Conservation (phyloP, 2,888 invertebrate genomes). For the Drosophila cracens region DNA sequence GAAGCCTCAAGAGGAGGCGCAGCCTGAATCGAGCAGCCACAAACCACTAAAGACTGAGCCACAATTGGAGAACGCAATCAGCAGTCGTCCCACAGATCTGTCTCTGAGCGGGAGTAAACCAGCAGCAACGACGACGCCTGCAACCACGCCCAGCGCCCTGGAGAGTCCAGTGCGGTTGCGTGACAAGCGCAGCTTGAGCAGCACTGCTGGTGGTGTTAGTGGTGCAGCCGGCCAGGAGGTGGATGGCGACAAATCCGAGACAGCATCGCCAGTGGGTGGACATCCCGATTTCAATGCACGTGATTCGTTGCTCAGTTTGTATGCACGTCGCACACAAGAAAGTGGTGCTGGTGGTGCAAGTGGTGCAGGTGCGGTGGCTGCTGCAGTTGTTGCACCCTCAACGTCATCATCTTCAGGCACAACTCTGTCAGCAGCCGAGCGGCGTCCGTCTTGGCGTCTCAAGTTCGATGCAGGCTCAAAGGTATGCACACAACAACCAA, state of each 20-base stretch:
- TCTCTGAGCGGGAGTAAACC: conserved; percentile 45
- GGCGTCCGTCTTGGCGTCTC: conserved; percentile 96
- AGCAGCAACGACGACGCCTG: conserved; percentile 33
- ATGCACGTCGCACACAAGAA: conserved; percentile 69
- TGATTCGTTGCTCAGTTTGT: conserved; percentile 66
- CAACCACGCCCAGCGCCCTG: conserved; percentile 81
- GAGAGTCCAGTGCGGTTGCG: conserved; percentile 82
- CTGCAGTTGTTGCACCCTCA: conserved; percentile 37
- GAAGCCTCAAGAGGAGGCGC: conserved; percentile 44
- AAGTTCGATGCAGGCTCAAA: conserved; percentile 95
- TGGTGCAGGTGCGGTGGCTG: conserved; percentile 37
- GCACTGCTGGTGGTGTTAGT: conserved; percentile 16
- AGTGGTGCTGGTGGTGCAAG: conserved; percentile 27
- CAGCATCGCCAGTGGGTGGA: conserved; percentile 57
- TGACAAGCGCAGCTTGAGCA: conserved; percentile 83
- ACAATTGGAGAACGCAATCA: conserved; percentile 28
- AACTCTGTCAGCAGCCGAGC: conserved; percentile 86
- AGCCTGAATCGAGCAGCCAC: conserved; percentile 32
- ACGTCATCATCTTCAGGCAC: conserved; percentile 48
- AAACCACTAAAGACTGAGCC: conserved; percentile 72
- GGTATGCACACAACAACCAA: conserved; percentile 86
- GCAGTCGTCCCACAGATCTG: conserved; percentile 61
- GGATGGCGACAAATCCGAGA: conserved; percentile 60
- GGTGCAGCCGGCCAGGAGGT: conserved; percentile 47
- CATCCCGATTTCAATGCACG: conserved; percentile 74